These are phyloP conservation scores for Lerista edwardsae DNA, from an alignment of 2,797 vertebrate genomes.

Conservation along the genomic window DNA sequence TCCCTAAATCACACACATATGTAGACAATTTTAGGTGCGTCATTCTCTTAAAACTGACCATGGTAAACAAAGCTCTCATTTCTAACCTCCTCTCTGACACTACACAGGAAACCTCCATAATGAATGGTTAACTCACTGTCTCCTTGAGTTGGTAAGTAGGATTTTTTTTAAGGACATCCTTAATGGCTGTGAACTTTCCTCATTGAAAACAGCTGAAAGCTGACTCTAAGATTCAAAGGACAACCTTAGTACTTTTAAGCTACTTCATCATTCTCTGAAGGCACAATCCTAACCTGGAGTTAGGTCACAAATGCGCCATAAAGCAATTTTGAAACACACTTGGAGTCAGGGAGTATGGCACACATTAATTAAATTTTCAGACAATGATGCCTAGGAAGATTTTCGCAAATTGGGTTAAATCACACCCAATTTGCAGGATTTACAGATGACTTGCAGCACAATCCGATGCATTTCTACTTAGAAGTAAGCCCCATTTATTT, in stretches of 20 bases:
- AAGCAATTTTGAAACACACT: too few species aligned
- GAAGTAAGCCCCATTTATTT: too few species aligned
- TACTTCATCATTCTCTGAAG: background rate
- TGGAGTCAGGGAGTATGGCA: too few species aligned
- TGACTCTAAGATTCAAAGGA: background rate
- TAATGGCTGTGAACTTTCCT: too few species aligned
- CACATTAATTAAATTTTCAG: too few species aligned
- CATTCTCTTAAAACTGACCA: background rate
- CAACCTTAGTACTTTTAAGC: background rate
- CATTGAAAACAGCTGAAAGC: background rate
- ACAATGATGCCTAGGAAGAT: background rate
- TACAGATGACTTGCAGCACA: conserved; percentile 21
- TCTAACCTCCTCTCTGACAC: background rate
- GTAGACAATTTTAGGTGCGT: too few species aligned
- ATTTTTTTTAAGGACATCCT: background rate
- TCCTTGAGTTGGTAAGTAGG: background rate
- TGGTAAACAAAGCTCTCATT: background rate
- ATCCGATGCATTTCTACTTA: too few species aligned
- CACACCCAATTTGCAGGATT: conserved; percentile 27
- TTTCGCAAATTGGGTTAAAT: conserved; percentile 26
- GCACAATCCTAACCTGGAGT: too few species aligned
- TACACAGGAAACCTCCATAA: background rate
- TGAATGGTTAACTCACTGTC: background rate
- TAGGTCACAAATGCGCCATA: too few species aligned
- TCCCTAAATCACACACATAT: background rate